Conservation (phyloP, 1,140 invertebrate genomes). For the Drosophila bocki region DNA sequence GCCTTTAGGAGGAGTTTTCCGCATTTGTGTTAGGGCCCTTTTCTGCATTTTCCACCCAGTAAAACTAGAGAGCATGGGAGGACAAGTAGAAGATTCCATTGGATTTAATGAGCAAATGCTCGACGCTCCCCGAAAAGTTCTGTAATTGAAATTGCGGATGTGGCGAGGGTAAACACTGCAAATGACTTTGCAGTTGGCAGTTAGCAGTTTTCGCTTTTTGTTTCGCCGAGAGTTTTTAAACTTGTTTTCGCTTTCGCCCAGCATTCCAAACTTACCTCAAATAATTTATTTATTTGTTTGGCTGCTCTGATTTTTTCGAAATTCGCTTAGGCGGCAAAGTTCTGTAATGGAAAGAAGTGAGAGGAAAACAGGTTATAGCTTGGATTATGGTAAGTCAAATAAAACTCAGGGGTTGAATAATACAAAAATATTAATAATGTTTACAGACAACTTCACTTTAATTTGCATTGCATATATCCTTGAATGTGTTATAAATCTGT, state of each 20-base stretch:
- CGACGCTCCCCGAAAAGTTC: slow-evolving; percentile 32
- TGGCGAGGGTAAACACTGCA: slow-evolving; percentile 58
- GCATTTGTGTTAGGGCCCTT: slow-evolving; percentile 19
- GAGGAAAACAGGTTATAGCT: neutral
- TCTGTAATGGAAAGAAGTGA: slow-evolving; percentile 27
- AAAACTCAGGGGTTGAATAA: neutral
- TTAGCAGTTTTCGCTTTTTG: slow-evolving; percentile 32
- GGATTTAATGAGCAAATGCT: slow-evolving; percentile 45
- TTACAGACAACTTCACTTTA: neutral
- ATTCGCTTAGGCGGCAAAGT: slow-evolving; percentile 25
- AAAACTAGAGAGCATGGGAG: neutral
- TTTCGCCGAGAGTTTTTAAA: slow-evolving; percentile 18
- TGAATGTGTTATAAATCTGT: neutral
- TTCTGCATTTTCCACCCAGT: neutral
- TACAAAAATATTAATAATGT: neutral
- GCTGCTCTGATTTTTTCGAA: slow-evolving; percentile 14
- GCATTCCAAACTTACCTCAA: slow-evolving; percentile 37
- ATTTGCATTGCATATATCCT: neutral
- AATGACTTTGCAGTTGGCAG: slow-evolving; percentile 58
- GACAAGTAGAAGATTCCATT: slow-evolving; percentile 9
- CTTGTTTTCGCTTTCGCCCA: slow-evolving; percentile 16
- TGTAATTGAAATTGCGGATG: slow-evolving; percentile 76
- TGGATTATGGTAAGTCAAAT: neutral
- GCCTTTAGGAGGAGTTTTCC: slow-evolving; percentile 38
- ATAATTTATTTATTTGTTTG: slow-evolving; percentile 38